Evolutionary conservation across 2,888 invertebrate genomes (phyloP), one percentile per base, ranked within the genome.

Genomic region (Seira ritae): DNA sequence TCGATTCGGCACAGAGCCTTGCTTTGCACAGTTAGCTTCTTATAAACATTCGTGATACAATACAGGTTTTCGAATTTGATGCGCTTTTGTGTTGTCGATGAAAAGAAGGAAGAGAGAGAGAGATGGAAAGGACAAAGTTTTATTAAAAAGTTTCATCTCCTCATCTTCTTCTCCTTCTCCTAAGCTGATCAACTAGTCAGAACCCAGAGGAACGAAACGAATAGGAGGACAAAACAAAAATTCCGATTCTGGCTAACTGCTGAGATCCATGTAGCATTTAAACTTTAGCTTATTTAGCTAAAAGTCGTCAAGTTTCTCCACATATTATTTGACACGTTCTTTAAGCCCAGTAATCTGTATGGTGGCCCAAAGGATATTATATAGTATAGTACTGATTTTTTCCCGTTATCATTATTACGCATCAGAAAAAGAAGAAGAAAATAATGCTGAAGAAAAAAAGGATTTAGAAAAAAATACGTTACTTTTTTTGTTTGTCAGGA

Each of bases 321-420:
- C 60, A 15, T 17, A 60, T 60, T 60, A 60, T 60, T 60, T 60
- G 60, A 60, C 60, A 60, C 60, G 17, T 60, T 60, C 4, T n/a
- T n/a, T n/a, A n/a, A n/a, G n/a, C n/a, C n/a, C n/a, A n/a, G n/a
- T n/a, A n/a, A n/a, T n/a, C n/a, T n/a, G n/a, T n/a, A n/a, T n/a
- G n/a, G n/a, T n/a, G n/a, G n/a, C n/a, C n/a, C n/a, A n/a, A n/a
- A n/a, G n/a, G n/a, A n/a, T n/a, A n/a, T n/a, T n/a, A n/a, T n/a
- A n/a, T n/a, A n/a, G n/a, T n/a, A n/a, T n/a, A n/a, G n/a, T n/a
- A n/a, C 78, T 83, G 83, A 83, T 79, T 83, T 42, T 60, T 78
- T 83, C 83, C 83, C 83, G 83, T 83, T 83, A 83, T 83, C 78
- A 60, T 72, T 68, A 65, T 22, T 66, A 65, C n/a, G n/a, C 78